Evolutionary conservation across 2,888 invertebrate genomes (phyloP), one percentile per base, ranked within the genome.

Genomic region (Diaperis boleti): DNA sequence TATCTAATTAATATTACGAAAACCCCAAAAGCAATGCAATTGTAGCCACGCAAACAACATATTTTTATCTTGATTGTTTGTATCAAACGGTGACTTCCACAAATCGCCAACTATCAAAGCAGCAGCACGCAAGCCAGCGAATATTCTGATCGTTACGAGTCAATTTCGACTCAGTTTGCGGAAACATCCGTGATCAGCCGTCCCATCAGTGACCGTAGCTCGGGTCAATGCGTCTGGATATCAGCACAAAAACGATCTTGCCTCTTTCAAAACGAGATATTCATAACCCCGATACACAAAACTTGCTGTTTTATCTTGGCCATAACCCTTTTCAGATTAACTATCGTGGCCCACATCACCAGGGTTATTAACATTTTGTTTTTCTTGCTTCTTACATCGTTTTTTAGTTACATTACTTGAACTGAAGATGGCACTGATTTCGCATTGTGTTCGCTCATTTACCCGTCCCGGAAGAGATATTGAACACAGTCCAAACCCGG

Each of bases 101-200:
- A 69, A 65, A 69, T 69, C 66, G 65, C 59, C 62, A 61, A 64
- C 64, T 50, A 64, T 64, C 64, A 61, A 52, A 47, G 31, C 57
- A 37, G 41, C 66, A n/a, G n/a, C n/a, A n/a, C n/a, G n/a, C n/a
- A 66, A 61, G 72, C 72, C 69, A 70, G 63, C 71, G 69, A 71
- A 67, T 70, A 66, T 67, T 50, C 64, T 70, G 72, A 72, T 73
- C 73, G 76, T 74, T 74, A 74, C 76, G 72, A 75, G 74, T 76
- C 76, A 76, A 76, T 77, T 76, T 74, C 64, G 69, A 70, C 68
- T 71, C 72, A 72, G 73, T 76, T 76, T 75, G 74, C 68, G 74
- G 74, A 71, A 73, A 74, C 71, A 70, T 74, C 71, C 66, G 66
- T 66, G 68, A 68, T 71, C 69, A 63, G 61, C 63, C 70, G 65